Conservation (phyloP, 1,140 invertebrate species). For the Meloidogyne floridensis region DNA sequence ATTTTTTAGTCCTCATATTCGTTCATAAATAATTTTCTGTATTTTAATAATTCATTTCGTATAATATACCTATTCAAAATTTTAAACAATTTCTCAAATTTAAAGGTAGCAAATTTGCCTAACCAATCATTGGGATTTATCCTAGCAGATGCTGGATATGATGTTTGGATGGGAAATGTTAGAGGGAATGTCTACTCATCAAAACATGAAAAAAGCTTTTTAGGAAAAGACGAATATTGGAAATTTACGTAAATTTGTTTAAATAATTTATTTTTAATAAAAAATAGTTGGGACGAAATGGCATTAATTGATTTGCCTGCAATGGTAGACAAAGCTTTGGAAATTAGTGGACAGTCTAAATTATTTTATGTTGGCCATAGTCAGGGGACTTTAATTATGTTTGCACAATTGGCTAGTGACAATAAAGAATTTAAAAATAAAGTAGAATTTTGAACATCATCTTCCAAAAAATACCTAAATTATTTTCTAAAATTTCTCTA, state of each 20-base stretch:
- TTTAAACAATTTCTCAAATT: slow-evolving; percentile 55
- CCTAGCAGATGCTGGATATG: slow-evolving; percentile 74
- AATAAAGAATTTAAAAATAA: slow-evolving; percentile 43
- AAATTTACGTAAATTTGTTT: slow-evolving; percentile 65
- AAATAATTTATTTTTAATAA: too few species aligned
- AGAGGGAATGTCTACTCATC: slow-evolving; percentile 74
- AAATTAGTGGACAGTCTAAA: slow-evolving; percentile 60
- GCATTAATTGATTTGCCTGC: slow-evolving; percentile 75
- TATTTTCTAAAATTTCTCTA: slow-evolving; percentile 13
- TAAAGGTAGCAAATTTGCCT: slow-evolving; percentile 43
- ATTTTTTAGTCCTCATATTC: too few species aligned
- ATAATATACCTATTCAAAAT: too few species aligned
- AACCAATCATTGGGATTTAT: slow-evolving; percentile 68
- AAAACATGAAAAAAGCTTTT: slow-evolving; percentile 64
- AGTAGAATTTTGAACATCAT: background rate
- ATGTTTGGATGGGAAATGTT: slow-evolving; percentile 78
- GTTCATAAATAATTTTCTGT: background rate
- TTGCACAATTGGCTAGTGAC: slow-evolving; percentile 63
- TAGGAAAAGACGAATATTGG: slow-evolving; percentile 65
- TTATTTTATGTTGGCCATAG: slow-evolving; percentile 69
- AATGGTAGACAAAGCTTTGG: slow-evolving; percentile 73
- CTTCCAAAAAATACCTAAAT: background rate
- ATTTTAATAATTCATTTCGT: background rate
- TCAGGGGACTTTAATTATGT: slow-evolving; percentile 69
- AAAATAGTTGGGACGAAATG: slow-evolving; percentile 75